Conservation (phyloP, 2,888 invertebrate genomes). For the Pelosia muscerda region DNA sequence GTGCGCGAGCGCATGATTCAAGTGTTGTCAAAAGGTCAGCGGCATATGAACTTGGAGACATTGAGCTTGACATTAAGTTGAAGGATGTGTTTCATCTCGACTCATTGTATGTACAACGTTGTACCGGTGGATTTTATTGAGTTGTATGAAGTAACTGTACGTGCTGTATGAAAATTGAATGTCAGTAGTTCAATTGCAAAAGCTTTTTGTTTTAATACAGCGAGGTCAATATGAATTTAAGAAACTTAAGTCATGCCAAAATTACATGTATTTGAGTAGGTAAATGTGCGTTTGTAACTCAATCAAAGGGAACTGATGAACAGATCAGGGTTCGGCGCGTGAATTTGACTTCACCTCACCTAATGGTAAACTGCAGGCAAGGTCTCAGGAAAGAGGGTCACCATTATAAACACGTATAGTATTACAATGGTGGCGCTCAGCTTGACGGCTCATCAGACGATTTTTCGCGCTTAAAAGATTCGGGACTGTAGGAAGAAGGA, state of each 20-base stretch:
- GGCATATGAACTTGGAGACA: conserved; percentile 49
- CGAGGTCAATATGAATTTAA: neutral
- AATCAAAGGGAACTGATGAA: no score
- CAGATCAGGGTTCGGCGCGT: no score
- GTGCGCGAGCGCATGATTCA: conserved; percentile 44
- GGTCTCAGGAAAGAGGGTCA: no score
- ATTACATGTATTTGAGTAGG: no score
- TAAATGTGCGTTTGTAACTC: no score
- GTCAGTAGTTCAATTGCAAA: neutral
- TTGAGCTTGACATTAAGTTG: conserved; percentile 48
- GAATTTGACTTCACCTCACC: no score
- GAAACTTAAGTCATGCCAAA: neutral
- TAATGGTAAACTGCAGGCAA: no score
- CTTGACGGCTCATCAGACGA: no score
- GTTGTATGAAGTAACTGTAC: conserved; percentile 3
- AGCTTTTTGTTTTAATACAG: neutral
- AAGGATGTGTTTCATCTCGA: conserved; percentile 27
- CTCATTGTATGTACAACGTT: conserved; percentile 8
- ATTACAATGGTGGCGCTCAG: no score
- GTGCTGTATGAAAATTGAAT: neutral
- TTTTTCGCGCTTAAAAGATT: no score
- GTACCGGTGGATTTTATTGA: neutral
- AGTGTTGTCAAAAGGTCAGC: conserved; percentile 51
- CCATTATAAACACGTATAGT: no score
- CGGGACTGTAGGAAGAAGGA: no score